Evolutionary conservation across 1,140 invertebrate species (phyloP).

Genomic region (Lasioglossum baleicum): DNA sequence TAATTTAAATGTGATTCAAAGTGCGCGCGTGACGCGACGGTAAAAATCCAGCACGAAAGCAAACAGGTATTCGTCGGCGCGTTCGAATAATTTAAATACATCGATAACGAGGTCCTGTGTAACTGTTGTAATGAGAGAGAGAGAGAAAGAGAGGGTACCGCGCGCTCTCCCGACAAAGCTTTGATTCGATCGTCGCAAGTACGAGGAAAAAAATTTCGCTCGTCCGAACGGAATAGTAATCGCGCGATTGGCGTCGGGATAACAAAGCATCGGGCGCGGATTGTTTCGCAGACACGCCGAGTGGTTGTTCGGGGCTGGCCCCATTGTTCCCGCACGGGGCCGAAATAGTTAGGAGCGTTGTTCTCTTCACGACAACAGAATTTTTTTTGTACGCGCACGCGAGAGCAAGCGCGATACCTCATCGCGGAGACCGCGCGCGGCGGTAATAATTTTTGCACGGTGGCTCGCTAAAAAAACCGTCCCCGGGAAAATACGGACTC

Average conservation of each 20-base stretch:
- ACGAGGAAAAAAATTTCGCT: conserved; percentile 18
- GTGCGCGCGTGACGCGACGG: too few species aligned
- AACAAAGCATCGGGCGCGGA: conserved; percentile 43
- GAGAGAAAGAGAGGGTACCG: neutral
- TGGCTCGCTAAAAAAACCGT: neutral
- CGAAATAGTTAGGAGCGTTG: conserved; percentile 31
- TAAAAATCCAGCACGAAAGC: too few species aligned
- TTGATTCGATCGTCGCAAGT: conserved; percentile 2
- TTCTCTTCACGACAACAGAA: conserved; percentile 19
- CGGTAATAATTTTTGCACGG: conserved; percentile 31
- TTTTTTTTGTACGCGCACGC: neutral
- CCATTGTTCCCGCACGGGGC: conserved; percentile 22
- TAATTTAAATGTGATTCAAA: too few species aligned
- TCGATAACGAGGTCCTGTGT: too few species aligned
- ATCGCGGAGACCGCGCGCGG: neutral
- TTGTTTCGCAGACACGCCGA: conserved; percentile 33
- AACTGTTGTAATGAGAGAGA: too few species aligned
- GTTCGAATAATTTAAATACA: neutral
- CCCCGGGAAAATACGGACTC: neutral
- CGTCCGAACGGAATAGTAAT: conserved; percentile 6
- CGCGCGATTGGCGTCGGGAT: conserved; percentile 38
- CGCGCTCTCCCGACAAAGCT: neutral
- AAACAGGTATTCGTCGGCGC: neutral
- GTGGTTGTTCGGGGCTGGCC: conserved; percentile 15
- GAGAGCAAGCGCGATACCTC: neutral